Evolutionary conservation across 2,797 vertebrate species (phyloP), one percentile per base, ranked within the genome.

Genomic region (Sebastes baramenuke): DNA sequence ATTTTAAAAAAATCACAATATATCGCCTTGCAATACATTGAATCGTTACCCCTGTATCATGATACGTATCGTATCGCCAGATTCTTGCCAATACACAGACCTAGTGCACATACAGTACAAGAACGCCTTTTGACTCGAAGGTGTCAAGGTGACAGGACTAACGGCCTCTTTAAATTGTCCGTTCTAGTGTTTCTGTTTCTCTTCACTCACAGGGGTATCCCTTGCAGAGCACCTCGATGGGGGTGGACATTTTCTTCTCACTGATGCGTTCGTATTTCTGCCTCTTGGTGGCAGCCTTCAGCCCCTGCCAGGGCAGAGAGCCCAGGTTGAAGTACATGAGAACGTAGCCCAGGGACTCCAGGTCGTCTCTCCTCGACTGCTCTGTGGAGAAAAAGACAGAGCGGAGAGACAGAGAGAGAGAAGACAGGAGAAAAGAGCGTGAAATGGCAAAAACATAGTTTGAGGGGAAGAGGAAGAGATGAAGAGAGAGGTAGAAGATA

Each of bases 281-380:
- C 91, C 97, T 95, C 94, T 99, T 99, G 87, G 98, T 99, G 93
- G 97, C 97, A 68, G 98, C 98, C 92, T 99, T 99, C 78, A 99
- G 97, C 73, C 98, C 98, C 91, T 99, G 98, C 98, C 98, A 99
- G 80, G 98, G 98, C 94, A 99, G 94, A 0, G 98, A 99, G 83
- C 98, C 98, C 95, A 99, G 93, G 94, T 99, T 99, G 94, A 99
- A 99, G 95, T 99, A 99, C 98, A 99, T 99, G 61, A 99, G 96
- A 67, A 99, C 98, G 0, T 99, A 99, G 86, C 98, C 98, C 92
- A 99, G 93, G 77, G 98, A 99, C 95, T 99, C 98, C 93, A 99
- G 93, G 93, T 99, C 98, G 79, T 99, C 98, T 71, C 98, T 96
- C 22, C 98, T 96, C 67, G 98, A 99, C 95, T 99, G 98, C 87